These are phyloP conservation scores for Idaea straminata DNA, from an alignment of 2,888 invertebrate genomes.

Conservation along the genomic window DNA sequence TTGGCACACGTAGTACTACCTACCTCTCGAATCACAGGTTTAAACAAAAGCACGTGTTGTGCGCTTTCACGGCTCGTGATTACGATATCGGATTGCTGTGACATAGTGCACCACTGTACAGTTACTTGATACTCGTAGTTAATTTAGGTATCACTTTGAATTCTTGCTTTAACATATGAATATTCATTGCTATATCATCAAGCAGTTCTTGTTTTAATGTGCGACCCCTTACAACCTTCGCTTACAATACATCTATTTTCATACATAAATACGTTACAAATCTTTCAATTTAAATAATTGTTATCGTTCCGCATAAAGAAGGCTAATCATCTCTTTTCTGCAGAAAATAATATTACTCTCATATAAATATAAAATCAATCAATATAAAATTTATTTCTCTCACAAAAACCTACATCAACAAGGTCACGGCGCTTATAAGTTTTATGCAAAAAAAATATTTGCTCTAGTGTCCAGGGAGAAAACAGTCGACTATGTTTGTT, in stretches of 20 bases:
- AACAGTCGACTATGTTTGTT: no score
- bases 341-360: no score
- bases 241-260: background rate
- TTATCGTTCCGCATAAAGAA: background rate
- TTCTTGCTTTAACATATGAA: background rate
- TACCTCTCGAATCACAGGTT: conserved; percentile 40
- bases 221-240: background rate
- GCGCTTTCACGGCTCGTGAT: conserved; percentile 69
- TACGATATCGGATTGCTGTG: conserved; percentile 60
- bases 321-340: background rate
- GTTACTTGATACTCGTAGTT: conserved; percentile 32
- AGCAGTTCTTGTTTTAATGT: background rate
- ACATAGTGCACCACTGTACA: conserved; percentile 54
- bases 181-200: background rate
- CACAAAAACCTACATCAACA: no score
- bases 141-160: background rate
- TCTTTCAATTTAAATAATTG: background rate
- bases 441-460: no score
- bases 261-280: background rate
- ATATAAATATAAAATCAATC: no score
- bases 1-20: conserved; percentile 56
- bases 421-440: no score
- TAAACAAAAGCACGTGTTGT: conserved; percentile 67
- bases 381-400: no score
- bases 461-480: no score